Base-by-base conservation (phyloP, 1,140 invertebrate species). In the Macrobrachium nipponense region DNA sequence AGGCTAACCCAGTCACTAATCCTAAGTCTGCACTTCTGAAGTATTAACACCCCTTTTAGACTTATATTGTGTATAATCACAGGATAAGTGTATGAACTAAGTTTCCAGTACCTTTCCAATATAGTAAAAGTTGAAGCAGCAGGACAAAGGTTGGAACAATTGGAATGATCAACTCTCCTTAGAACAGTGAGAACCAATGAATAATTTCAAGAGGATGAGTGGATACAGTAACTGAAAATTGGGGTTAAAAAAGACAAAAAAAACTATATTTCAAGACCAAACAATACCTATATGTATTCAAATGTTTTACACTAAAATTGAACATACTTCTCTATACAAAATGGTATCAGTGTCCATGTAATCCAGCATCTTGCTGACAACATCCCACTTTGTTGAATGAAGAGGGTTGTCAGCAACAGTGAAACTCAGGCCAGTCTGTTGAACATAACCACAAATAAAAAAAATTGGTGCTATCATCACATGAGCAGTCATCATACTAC, bases 391-490 rank as follows among this genome's bases (percentile, higher is more conserved):
- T n/a, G 91, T 95, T 80, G 95, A 92, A 87, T 95, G 94, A 89
- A 95, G 95, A 20, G 97, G 97, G 92, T 99, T 99, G 91, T 99
- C 98, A 73, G 97, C 91, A 83, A 95, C 94, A 60, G 97, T 98
- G 90, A 97, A 98, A 89, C 96, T 96, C 11, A 99, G 91, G n/a
- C 95, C 94, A 27, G 96, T 98, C 87, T 87, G 87, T 44, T 5
- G 66, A 82, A 43, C 44, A 20, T n/a, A 79, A 11, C 23, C 36
- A 44, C 44, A 77, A 15, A 77, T 23, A 23, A 23, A 43, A 20
- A 68, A 15, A 20, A 79, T 70, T 58, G 23, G 18, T 36, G 17
- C 17, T 43, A n/a, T 51, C 17, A 20, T 15, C 27, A 58, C 17
- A 12, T 27, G 20, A 60, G 12, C 23, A 73, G 8, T 66, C 4